phyloP scores from a whole-genome alignment of 2,888 invertebrate species.

The Zelleria hepariella region DNA sequence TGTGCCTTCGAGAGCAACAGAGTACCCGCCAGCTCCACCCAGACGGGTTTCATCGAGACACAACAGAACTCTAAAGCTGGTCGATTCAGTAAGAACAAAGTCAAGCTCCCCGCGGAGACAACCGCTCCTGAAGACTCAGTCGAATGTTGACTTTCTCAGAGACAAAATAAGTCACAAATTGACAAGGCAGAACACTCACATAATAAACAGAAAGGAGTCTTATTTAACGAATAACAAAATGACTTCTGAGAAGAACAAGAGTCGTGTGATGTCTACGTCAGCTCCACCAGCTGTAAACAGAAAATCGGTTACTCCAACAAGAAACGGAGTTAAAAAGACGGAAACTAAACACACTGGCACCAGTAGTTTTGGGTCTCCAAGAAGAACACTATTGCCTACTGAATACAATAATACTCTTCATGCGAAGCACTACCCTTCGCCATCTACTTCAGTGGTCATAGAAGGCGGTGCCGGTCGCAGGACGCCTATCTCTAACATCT shows the following conservation, averaged over 20 bases:
- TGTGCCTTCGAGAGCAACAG: conserved; percentile 30
- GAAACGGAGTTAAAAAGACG: conserved; percentile 24
- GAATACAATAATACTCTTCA: conserved; percentile 46
- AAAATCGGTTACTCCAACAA: conserved; percentile 24
- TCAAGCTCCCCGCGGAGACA: conserved; percentile 42
- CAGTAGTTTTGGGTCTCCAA: conserved; percentile 60
- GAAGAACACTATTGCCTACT: conserved; percentile 54
- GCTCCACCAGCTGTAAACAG: conserved; percentile 56
- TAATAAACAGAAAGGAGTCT: conserved; percentile 29
- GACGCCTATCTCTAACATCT: conserved; percentile 63
- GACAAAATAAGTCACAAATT: conserved; percentile 75
- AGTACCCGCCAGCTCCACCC: conserved; percentile 79
- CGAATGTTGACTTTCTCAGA: conserved; percentile 74
- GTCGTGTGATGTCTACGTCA: conserved; percentile 47
- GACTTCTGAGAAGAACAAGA: conserved; percentile 17
- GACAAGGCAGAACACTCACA: conserved; percentile 61
- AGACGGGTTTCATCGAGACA: conserved; percentile 82
- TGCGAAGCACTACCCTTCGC: conserved; percentile 32
- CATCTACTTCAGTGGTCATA: conserved; percentile 41
- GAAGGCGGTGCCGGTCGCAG: conserved; percentile 63
- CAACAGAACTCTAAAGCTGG: conserved; percentile 77
- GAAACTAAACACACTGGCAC: conserved; percentile 38
- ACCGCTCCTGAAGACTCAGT: conserved; percentile 34
- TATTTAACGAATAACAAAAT: conserved; percentile 19
- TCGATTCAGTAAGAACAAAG: conserved; percentile 65